Evolutionary conservation across 2,797 vertebrate genomes (phyloP).

Genomic region (Anabacerthia variegaticeps): DNA sequence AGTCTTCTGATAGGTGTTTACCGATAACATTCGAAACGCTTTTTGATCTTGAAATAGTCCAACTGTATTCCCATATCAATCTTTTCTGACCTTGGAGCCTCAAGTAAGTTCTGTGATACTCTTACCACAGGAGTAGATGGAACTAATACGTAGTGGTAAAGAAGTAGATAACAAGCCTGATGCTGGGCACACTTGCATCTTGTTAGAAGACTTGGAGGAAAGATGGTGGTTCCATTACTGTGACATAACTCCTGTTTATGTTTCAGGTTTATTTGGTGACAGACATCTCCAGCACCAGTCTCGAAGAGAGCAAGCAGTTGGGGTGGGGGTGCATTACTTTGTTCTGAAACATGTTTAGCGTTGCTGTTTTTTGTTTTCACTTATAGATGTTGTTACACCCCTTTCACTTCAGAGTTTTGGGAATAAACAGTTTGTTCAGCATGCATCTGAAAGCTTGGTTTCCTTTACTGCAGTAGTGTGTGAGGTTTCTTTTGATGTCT

Average conservation of each 20-base stretch:
- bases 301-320: not conserved
- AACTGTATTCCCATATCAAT: not conserved
- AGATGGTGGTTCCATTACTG: not conserved
- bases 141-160: not conserved
- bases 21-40: not conserved
- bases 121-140: not conserved
- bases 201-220: not conserved
- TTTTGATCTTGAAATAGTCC: not conserved
- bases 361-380: not conserved
- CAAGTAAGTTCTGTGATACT: not conserved
- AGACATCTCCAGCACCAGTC: not conserved
- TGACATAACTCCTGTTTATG: not conserved
- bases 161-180: not conserved
- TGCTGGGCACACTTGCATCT: not conserved
- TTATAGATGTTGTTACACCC: not conserved
- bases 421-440: constrained; percentile 1
- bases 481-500: not conserved
- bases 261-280: not conserved
- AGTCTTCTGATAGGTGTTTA: not conserved
- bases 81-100: not conserved
- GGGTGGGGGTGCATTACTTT: not conserved
- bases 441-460: not conserved
- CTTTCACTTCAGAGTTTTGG: not conserved
- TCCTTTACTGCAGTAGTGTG: not conserved
- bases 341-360: not conserved